phyloP scores from a whole-genome alignment of 2,113 vertebrate species.

The Dinomys branickii region DNA sequence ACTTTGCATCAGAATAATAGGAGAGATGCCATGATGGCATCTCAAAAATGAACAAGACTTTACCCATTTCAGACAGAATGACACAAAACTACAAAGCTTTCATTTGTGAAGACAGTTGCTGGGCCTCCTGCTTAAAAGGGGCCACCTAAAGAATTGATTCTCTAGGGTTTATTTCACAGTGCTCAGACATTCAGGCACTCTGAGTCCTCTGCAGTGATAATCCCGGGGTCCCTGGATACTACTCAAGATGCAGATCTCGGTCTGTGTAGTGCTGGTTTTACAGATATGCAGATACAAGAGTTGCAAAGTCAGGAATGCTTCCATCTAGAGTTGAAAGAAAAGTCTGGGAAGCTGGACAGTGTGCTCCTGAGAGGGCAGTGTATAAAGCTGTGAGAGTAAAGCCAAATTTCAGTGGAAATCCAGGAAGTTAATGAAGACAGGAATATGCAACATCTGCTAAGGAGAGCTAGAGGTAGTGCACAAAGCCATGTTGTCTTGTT shows the following conservation, averaged over 20 bases:
- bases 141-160: neutral
- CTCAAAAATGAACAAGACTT: neutral
- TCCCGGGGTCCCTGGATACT: neutral
- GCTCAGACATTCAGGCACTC: neutral
- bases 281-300: neutral
- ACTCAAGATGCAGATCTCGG: neutral
- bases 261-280: neutral
- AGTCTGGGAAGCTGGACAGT: neutral
- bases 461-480: neutral
- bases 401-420: neutral
- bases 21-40: neutral
- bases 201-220: neutral
- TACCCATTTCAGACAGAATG: neutral
- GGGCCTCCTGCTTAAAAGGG: neutral
- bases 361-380: neutral
- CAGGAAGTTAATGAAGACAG: neutral
- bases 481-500: too few species aligned
- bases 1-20: neutral
- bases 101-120: neutral
- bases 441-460: neutral
- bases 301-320: neutral
- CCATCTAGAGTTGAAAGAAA: neutral
- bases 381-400: neutral
- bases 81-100: neutral
- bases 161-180: neutral